phyloP scores from a whole-genome alignment of 1,140 invertebrate species.

The Macrosteles quadrilineatus region DNA sequence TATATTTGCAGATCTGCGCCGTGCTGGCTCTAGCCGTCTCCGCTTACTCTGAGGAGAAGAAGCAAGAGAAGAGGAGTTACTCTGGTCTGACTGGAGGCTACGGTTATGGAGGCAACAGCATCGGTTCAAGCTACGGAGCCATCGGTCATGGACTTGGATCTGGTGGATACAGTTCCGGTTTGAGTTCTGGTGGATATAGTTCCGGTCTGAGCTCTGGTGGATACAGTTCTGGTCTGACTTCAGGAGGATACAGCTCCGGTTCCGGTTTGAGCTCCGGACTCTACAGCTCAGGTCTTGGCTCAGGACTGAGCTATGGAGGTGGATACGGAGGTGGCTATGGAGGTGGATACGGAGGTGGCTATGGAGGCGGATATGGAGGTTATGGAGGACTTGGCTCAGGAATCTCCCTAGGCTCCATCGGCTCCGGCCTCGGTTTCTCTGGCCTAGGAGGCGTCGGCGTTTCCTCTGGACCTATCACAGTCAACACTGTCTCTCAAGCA shows the following conservation, averaged over 20 bases:
- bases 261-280: too few relatives aligned
- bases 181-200: not conserved
- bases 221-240: not conserved
- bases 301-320: constrained; percentile 1
- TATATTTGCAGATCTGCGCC: constrained; percentile 26
- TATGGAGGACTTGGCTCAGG: not conserved
- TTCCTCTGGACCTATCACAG: constrained; percentile 11
- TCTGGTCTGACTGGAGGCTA: not conserved
- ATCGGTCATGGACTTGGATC: too few relatives aligned
- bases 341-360: not conserved
- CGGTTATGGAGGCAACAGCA: not conserved
- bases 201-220: constrained; percentile 10
- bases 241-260: too few relatives aligned
- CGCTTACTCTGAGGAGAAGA: constrained; percentile 21
- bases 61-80: constrained; percentile 27
- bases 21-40: constrained; percentile 5
- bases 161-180: not conserved
- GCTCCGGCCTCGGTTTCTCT: constrained; percentile 5
- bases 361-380: not conserved
- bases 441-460: constrained; percentile 11
- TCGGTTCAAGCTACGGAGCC: not conserved
- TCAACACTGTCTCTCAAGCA: constrained; percentile 28
- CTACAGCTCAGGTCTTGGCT: too few relatives aligned
- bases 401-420: not conserved
- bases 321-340: constrained; percentile 13